Base-by-base conservation (phyloP, 2,113 vertebrate genomes). In the Brienomyrus brachyistius region DNA sequence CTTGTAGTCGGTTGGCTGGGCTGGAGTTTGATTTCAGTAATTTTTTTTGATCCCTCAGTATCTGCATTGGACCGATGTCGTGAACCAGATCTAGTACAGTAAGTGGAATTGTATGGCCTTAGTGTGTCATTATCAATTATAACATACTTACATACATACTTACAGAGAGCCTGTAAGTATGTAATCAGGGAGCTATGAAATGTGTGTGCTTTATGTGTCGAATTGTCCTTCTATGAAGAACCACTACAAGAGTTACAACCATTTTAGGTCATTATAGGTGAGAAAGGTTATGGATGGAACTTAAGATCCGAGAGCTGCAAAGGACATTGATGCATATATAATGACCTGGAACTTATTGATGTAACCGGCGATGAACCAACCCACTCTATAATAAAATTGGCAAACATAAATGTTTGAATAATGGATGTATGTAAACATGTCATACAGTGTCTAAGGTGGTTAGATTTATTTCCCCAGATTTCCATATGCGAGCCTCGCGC, bases 391-490 rank as follows among this genome's bases (percentile, higher is more conserved):
- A 27, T 62, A 70, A 31, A 62, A 66, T 27, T 62, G 9, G 54
- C 54, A 66, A 47, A 47, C 21, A 88, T 27, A 88, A 43, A 59
- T 43, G 43, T 35, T 87, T 88, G 11, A 45, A 47, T 88, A 43
- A 70, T 62, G 35, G 87, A 23, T 88, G 45, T 74, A 70, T 70
- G 88, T 90, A 43, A 51, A 91, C 89, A 86, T 90, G 70, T 74
- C 56, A 59, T 70, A 1, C 56, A 48, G 48, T 80, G 90, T 90
- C 74, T 70, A 50, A 88, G 66, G 35, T 86, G 90, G 62, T 85
- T 91, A 93, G 92, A 93, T 94, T 94, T 92, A 94, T 92, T 92
- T 90, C 83, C 52, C 92, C 88, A 91, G 89, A 92, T 91, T 92
- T 91, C 92, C 92, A 92, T 92, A 93, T n/a, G 88, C 88, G 91